These are phyloP conservation scores for Nomada fucata DNA, from an alignment of 2,888 invertebrate genomes.

Conservation along the genomic window DNA sequence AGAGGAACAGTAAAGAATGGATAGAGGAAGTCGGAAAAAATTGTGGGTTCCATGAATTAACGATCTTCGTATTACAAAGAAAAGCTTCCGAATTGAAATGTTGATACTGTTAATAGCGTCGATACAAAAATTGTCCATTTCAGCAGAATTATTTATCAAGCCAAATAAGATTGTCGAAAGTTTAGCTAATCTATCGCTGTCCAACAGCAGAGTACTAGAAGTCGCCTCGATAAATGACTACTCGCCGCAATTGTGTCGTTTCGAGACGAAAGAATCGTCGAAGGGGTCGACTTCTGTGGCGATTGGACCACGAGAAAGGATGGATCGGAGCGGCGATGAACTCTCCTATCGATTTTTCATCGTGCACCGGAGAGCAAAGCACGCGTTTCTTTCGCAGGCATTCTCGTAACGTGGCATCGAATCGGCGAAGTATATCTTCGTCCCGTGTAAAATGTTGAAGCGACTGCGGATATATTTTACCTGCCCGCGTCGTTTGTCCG, in stretches of 20 bases:
- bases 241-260: constrained; percentile 23
- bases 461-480: constrained; percentile 60
- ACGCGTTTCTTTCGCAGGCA: constrained; percentile 45
- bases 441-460: constrained; percentile 54
- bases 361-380: constrained; percentile 26
- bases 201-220: too few relatives aligned
- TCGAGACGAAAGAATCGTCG: constrained; percentile 25
- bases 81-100: too few relatives aligned
- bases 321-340: constrained; percentile 47
- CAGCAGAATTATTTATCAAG: too few relatives aligned
- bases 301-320: constrained; percentile 35
- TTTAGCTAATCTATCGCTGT: too few relatives aligned
- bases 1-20: too few relatives aligned
- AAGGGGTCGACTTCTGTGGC: constrained; percentile 23
- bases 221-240: constrained; percentile 9
- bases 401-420: constrained; percentile 29
- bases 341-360: constrained; percentile 56
- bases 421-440: constrained; percentile 57
- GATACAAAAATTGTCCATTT: too few relatives aligned
- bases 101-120: too few relatives aligned
- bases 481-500: constrained; percentile 24
- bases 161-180: too few relatives aligned
- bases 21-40: too few relatives aligned
- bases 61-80: too few relatives aligned
- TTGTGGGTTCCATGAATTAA: too few relatives aligned